These are phyloP conservation scores for Ormyrus pomaceus DNA, from an alignment of 2,888 invertebrate species.

Conservation along the genomic window DNA sequence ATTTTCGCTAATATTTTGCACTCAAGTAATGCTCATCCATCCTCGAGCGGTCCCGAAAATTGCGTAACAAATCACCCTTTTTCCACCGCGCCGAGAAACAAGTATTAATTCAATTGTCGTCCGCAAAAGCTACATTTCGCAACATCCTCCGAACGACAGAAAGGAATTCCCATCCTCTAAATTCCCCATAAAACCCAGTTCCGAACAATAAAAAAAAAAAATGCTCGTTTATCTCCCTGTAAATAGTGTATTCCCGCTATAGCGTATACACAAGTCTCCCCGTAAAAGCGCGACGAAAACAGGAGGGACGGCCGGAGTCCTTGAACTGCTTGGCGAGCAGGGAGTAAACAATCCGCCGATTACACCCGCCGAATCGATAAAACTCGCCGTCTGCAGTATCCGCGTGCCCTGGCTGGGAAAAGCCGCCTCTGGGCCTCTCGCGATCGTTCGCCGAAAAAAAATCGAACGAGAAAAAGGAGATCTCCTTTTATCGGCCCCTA, in stretches of 20 bases:
- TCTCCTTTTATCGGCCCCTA: constrained; percentile 17
- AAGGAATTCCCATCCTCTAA: background rate
- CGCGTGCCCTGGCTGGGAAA: background rate
- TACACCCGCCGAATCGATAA: background rate
- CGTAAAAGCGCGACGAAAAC: constrained; percentile 11
- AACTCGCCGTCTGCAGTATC: background rate
- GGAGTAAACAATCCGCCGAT: constrained; percentile 28
- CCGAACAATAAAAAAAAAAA: background rate
- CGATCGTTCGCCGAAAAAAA: constrained; percentile 19
- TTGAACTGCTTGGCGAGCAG: constrained; percentile 13
- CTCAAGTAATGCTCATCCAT: no score
- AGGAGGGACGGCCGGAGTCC: background rate
- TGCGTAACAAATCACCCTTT: no score
- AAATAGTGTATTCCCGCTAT: constrained; percentile 11
- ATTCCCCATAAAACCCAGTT: background rate
- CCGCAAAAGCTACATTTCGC: no score
- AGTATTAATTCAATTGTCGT: no score
- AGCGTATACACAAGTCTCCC: background rate
- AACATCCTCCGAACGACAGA: no score
- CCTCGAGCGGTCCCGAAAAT: no score
- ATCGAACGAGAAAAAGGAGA: background rate
- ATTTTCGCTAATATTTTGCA: no score
- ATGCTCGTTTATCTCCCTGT: background rate
- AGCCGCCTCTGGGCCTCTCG: no score
- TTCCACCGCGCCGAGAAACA: no score